Percentiles rank a stretch among this genome's conserved stretches.
These are phyloP conservation scores for Tineola bisselliella DNA, from an alignment of 2,888 invertebrate species.

Conservation along the genomic window DNA sequence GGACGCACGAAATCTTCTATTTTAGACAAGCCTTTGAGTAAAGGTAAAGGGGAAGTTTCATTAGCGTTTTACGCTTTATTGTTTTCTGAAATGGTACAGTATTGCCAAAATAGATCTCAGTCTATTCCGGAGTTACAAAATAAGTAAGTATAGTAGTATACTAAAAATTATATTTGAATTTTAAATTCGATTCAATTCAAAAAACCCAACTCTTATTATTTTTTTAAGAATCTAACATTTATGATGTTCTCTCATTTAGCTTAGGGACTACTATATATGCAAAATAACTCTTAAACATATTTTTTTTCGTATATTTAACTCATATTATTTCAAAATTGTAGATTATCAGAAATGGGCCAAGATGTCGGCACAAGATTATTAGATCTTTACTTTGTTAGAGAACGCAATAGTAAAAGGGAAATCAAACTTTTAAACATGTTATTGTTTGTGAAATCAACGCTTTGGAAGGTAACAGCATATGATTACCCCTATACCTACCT, in stretches of 20 bases:
- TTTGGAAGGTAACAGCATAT: constrained; percentile 84
- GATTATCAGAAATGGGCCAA: constrained; percentile 92
- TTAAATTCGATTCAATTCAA: background rate
- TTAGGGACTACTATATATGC: no score
- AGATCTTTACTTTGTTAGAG: constrained; percentile 93
- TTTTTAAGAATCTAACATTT: no score
- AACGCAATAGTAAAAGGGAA: constrained; percentile 93
- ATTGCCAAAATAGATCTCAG: constrained; percentile 95
- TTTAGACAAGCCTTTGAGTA: constrained; percentile 89
- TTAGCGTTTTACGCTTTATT: constrained; percentile 92
- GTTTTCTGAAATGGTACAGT: constrained; percentile 98
- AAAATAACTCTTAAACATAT: no score
- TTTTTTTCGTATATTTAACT: background rate
- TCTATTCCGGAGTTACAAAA: constrained; percentile 95
- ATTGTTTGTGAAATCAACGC: constrained; percentile 92
- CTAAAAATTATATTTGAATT: background rate
- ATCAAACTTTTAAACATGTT: constrained; percentile 94
- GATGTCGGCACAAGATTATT: constrained; percentile 94
- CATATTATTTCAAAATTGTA: constrained; percentile 39
- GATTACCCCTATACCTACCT: no score
- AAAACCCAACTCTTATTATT: no score
- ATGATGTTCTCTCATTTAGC: no score
- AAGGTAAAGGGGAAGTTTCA: constrained; percentile 93
- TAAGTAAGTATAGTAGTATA: constrained; percentile 73
- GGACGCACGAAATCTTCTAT: constrained; percentile 78